phyloP scores from a whole-genome alignment of 2,888 invertebrate species.

The Bellardia bayeri region DNA sequence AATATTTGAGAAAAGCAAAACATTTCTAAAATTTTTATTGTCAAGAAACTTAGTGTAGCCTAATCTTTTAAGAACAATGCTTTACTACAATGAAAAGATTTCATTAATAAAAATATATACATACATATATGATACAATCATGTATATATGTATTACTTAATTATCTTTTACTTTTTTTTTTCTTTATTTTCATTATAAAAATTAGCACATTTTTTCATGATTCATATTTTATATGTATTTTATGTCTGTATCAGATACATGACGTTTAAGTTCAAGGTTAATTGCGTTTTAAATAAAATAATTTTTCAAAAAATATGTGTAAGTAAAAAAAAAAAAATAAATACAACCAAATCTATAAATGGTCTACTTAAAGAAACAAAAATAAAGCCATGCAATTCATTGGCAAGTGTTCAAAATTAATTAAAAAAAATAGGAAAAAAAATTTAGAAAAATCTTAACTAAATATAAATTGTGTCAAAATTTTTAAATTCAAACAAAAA shows the following conservation, averaged over 20 bases:
- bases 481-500: constrained; percentile 15
- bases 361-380: not conserved
- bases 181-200: not conserved
- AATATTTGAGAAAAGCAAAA: too few species aligned
- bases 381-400: not conserved
- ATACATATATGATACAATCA: too few species aligned
- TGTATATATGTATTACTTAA: not conserved
- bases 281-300: constrained; percentile 17
- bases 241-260: constrained; percentile 6
- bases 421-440: not conserved
- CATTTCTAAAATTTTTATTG: too few species aligned
- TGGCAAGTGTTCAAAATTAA: not conserved
- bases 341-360: constrained; percentile 7
- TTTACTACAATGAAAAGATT: too few species aligned
- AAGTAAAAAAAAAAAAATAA: not conserved
- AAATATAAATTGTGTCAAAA: constrained; percentile 22
- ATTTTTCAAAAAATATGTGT: not conserved
- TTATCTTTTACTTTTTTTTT: not conserved
- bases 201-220: constrained; percentile 25
- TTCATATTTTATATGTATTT: not conserved
- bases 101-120: not conserved
- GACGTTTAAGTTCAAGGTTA: constrained; percentile 52
- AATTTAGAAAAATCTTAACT: not conserved
- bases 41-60: too few species aligned
- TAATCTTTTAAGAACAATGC: too few species aligned